Evolutionary conservation across 2,113 vertebrate genomes (phyloP), one percentile per base, ranked within the genome.

Genomic region (Bos taurus): DNA sequence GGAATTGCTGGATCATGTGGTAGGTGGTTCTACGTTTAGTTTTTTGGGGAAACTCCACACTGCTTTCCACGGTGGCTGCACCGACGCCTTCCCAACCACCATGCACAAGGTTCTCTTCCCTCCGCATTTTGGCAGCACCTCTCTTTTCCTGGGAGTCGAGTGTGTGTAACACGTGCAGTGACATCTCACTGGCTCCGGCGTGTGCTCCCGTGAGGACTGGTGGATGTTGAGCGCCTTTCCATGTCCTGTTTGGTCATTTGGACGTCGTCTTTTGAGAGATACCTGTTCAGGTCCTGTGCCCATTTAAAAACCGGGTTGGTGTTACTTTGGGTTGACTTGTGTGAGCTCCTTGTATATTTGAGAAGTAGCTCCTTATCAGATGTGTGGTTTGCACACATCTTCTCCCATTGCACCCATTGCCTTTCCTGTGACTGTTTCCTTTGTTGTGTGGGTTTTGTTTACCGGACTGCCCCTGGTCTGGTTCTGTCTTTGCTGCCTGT

Each of bases 341-440:
- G 40, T 46, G 74, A 14, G 74, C 23, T 7, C 40, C 36, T 7
- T 14, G 10, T 43, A 0, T 26, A 14, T 74, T 25, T 4, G 36
- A 14, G 30, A 25, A 25, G 71, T 3, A 43, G 36, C 71, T 1
- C 21, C 36, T 74, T 25, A 13, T 74, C 71, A 74, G 67, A 13
- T 0, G 3, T 1, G 11, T 13, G 36, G 71, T 13, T 25, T 43
- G 71, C 71, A 74, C 1, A 1, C 11, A 0, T 0, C 36, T 74
- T 40, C 40, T 40, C 23, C n/a, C 2, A 1, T 3, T 23, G 16
- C n/a, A 0, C 0, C 4, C 33, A 9, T 2, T 40, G n/a, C 67
- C 36, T 5, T 3, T 74, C 28, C 71, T 74, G 67, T 25, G 67
- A 2, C 21, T 5, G 11, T 7, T 3, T 40, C 21, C 36, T 43